Percentiles rank a stretch among this genome's conserved stretches.
These are phyloP conservation scores for Strigops habroptila DNA, from an alignment of 2,113 vertebrate genomes.

Conservation along the genomic window DNA sequence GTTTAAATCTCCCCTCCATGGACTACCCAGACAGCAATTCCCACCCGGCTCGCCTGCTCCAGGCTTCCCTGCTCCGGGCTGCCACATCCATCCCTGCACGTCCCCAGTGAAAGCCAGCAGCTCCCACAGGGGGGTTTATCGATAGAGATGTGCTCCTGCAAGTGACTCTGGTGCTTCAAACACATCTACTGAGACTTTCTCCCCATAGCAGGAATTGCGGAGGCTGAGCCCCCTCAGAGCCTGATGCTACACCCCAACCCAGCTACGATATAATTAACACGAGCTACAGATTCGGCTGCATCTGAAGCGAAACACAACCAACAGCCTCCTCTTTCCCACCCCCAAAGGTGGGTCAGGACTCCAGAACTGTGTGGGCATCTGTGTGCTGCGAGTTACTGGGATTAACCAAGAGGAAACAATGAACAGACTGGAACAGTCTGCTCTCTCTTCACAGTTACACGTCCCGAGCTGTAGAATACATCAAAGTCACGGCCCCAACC, in stretches of 20 bases:
- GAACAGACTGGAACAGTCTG: constrained; percentile 27
- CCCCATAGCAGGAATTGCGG: not conserved
- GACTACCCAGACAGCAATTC: not conserved
- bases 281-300: not conserved
- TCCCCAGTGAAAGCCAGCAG: not conserved
- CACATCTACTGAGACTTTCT: not conserved
- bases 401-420: not conserved
- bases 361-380: not conserved
- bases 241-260: not conserved
- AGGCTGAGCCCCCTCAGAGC: not conserved
- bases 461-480: not conserved
- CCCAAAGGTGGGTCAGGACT: constrained; percentile 12
- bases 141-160: not conserved
- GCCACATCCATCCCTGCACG: not conserved
- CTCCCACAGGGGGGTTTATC: not conserved
- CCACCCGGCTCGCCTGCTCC: not conserved
- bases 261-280: not conserved
- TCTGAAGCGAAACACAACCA: not conserved
- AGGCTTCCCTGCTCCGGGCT: not conserved
- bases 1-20: not conserved
- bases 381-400: not conserved
- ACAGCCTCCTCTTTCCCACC: not conserved
- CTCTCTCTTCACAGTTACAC: not conserved
- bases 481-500: constrained; percentile 54
- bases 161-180: not conserved